Evolutionary conservation across 2,113 vertebrate genomes (phyloP).

Genomic region (Seriola rivoliana): DNA sequence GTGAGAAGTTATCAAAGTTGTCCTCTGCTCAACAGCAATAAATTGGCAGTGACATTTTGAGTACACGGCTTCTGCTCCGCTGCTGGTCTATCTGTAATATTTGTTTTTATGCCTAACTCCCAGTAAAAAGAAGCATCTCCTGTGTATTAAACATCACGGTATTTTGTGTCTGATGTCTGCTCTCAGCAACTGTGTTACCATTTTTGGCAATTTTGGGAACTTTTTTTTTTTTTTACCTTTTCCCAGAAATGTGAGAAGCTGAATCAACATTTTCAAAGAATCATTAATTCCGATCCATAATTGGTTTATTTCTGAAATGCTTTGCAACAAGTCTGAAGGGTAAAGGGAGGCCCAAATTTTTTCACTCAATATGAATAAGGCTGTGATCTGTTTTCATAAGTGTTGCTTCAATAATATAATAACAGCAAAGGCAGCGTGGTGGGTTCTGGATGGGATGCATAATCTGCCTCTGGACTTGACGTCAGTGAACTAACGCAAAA

Average conservation of each 20-base stretch:
- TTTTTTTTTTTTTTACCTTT: conserved; percentile 26
- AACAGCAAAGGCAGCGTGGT: conserved; percentile 23
- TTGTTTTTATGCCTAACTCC: conserved; percentile 56
- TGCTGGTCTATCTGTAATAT: conserved; percentile 60
- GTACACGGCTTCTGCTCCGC: conserved; percentile 57
- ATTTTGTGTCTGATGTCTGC: conserved; percentile 22
- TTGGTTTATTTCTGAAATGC: conserved; percentile 39
- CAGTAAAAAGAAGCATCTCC: conserved; percentile 39
- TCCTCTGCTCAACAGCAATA: conserved; percentile 68
- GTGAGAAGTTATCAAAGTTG: conserved; percentile 78
- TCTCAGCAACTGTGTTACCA: conserved; percentile 17
- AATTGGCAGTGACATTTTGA: conserved; percentile 79
- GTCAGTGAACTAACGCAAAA: conserved; percentile 44
- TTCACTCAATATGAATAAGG: conserved; percentile 49
- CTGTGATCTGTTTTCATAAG: conserved; percentile 50
- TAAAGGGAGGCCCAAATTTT: conserved; percentile 16
- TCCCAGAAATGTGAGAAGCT: conserved; percentile 36
- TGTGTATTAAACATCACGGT: conserved; percentile 16
- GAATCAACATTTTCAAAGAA: conserved; percentile 26
- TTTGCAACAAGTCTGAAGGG: conserved; percentile 14
- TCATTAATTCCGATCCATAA: conserved; percentile 24
- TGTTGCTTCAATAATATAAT: conserved; percentile 34
- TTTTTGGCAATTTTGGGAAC: conserved; percentile 27
- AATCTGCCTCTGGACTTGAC: conserved; percentile 43
- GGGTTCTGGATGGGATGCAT: conserved; percentile 23